These are phyloP conservation scores for Arnoldichthys spilopterus DNA, from an alignment of 2,797 vertebrate species.

Conservation along the genomic window DNA sequence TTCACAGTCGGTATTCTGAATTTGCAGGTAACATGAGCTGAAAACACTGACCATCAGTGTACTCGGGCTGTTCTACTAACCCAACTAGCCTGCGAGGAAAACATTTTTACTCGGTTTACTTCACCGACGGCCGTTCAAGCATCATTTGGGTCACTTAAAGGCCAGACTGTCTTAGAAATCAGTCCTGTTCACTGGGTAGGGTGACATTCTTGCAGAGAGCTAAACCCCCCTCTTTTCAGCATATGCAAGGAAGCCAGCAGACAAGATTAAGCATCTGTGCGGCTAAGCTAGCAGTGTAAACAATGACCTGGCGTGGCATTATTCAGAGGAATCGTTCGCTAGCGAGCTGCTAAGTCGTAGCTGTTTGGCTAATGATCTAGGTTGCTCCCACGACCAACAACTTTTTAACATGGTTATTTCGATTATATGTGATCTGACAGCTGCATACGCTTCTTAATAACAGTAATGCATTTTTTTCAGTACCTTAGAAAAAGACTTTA, in stretches of 20 bases:
- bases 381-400: neutral
- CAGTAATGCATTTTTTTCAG: neutral
- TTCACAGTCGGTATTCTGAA: neutral
- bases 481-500: too few species aligned
- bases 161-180: neutral
- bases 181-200: neutral
- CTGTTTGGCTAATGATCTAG: slow-evolving; percentile 22
- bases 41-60: neutral
- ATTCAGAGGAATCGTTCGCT: slow-evolving; percentile 10
- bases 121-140: neutral
- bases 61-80: slow-evolving; percentile 10
- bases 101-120: neutral
- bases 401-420: neutral
- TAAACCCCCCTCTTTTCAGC: neutral
- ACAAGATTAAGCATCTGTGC: slow-evolving; percentile 2
- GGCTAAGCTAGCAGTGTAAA: slow-evolving; percentile 74
- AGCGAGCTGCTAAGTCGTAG: slow-evolving; percentile 33
- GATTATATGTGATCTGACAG: neutral
- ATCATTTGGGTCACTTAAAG: neutral
- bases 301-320: slow-evolving; percentile 80
- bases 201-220: neutral
- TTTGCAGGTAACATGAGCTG: neutral
- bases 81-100: slow-evolving; percentile 17
- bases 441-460: neutral
- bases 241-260: neutral